Base-by-base conservation (phyloP, 2,797 vertebrate species). In the Erpetoichthys calabaricus region DNA sequence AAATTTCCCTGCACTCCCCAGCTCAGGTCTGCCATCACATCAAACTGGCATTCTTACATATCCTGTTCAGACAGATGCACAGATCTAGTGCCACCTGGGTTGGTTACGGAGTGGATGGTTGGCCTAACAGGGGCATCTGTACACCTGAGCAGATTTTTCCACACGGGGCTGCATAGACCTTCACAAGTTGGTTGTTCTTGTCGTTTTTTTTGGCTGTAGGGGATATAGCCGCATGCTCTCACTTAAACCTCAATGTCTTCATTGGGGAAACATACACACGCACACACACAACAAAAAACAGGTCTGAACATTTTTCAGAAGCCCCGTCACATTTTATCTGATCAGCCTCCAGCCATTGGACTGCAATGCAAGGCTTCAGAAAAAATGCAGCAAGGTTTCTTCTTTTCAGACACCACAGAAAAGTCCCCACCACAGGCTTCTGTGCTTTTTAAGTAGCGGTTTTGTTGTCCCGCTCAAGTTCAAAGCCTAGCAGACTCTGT, bases 311-410 rank as follows among this genome's bases (percentile, higher is more conserved):
- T 81, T 85, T 82, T 82, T 82, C 81, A 75, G 70, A 65, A 71
- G 73, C 75, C 75, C 71, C 81, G 80, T 85, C 75, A 75, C 83
- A 81, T 77, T 81, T 85, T 84, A 87, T 86, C 85, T 86, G 83
- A 87, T 88, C 79, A 83, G 80, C 81, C 77, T 67, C 68, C 55
- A 82, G 83, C 75, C 75, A 71, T 77, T 80, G 72, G 73, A 82
- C 73, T 70, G 76, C 73, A 80, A 80, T 75, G 79, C 75, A 82
- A 75, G 77, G 70, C 74, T 76, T 70, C 70, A 70, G 74, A 53
- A 59, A 52, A 49, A 47, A 52, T 49, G 25, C 5, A 42, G 49
- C 3, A 42, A 9, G 44, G 42, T 53, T 41, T 59, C 51, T 45
- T 8, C 57, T 10, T 8, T 59, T 46, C 10, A 53, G 71, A 74